phyloP scores from a whole-genome alignment of 2,888 invertebrate species.

The Platerodrilus igneus region DNA sequence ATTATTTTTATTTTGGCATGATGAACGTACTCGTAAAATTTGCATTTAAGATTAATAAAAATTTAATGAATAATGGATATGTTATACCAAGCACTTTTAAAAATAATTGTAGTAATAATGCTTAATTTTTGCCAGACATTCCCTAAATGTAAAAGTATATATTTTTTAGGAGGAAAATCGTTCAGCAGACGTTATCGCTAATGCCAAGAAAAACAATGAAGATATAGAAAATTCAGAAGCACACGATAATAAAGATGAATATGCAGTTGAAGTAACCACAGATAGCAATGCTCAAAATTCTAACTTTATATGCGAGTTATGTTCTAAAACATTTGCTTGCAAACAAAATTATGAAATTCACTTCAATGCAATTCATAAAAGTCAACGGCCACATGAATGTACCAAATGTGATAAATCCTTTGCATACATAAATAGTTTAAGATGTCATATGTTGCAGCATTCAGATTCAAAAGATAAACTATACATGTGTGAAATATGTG shows the following conservation, averaged over 20 bases:
- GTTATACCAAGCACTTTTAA: no score
- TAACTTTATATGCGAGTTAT: slow-evolving; percentile 51
- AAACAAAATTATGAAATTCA: slow-evolving; percentile 60
- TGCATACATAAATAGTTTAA: slow-evolving; percentile 58
- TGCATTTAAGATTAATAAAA: no score
- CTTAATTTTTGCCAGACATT: no score
- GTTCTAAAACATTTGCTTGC: slow-evolving; percentile 57
- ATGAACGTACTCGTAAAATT: no score
- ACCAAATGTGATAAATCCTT: slow-evolving; percentile 57
- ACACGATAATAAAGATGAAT: neutral
- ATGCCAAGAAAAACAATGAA: no score
- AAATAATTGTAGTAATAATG: no score
- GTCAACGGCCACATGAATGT: slow-evolving; percentile 56
- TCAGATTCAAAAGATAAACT: slow-evolving; percentile 48
- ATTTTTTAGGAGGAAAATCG: neutral
- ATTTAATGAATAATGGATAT: no score
- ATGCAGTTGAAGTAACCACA: neutral
- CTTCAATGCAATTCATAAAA: slow-evolving; percentile 56
- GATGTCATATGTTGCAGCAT: slow-evolving; percentile 54
- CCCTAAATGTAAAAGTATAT: no score
- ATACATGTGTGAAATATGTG: slow-evolving; percentile 64
- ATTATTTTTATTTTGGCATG: no score
- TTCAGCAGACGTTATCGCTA: neutral
- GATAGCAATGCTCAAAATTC: slow-evolving; percentile 12
- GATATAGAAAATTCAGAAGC: slow-evolving; percentile 1